Conservation (phyloP, 2,797 vertebrate species). For the Antrozous pallidus region DNA sequence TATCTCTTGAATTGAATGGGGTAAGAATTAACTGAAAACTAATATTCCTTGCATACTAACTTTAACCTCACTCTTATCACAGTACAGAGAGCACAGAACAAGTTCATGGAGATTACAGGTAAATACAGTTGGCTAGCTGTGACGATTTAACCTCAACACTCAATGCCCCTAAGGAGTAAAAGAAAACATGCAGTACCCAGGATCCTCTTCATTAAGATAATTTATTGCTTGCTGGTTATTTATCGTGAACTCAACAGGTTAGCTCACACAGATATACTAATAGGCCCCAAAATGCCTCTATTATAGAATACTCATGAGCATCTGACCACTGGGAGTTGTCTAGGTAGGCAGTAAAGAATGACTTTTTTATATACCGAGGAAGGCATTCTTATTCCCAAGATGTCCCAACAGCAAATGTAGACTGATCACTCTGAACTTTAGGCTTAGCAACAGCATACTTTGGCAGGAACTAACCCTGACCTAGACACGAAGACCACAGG, state of each 20-base stretch:
- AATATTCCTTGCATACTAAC: background rate
- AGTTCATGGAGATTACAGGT: background rate
- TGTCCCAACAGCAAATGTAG: conserved; percentile 78
- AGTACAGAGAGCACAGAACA: background rate
- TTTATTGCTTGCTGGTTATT: background rate
- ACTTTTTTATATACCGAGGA: conserved; percentile 70
- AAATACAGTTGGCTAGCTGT: background rate
- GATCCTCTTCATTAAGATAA: too few species aligned
- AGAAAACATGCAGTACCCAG: background rate
- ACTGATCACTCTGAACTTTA: conserved; percentile 49
- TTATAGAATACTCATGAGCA: conserved; percentile 75
- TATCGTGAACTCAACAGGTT: background rate
- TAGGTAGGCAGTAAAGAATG: conserved; percentile 70
- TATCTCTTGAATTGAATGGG: background rate
- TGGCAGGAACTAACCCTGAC: conserved; percentile 70
- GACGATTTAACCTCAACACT: background rate
- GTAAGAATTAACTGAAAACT: background rate
- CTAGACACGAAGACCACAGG: conserved; percentile 61
- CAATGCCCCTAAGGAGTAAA: background rate
- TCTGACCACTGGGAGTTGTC: conserved; percentile 74
- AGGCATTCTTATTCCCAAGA: conserved; percentile 76
- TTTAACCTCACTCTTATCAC: background rate
- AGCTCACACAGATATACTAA: background rate
- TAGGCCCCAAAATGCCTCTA: background rate
- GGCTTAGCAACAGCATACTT: conserved; percentile 74